Evolutionary conservation across 2,113 vertebrate species (phyloP).

Genomic region (Pelecanoides urinatrix): DNA sequence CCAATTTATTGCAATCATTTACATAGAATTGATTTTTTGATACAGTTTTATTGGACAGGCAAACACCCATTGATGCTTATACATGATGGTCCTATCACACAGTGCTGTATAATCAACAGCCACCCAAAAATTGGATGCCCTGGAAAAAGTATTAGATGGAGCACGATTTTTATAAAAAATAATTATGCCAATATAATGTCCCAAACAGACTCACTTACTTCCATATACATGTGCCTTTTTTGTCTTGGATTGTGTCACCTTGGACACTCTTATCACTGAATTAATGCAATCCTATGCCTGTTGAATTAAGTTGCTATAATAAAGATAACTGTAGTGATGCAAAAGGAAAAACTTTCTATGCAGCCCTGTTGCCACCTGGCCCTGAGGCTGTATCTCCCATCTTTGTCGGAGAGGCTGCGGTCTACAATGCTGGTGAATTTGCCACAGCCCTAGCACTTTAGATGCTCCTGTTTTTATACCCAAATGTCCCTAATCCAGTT

Average conservation of each 20-base stretch:
- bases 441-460: not conserved
- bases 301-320: not conserved
- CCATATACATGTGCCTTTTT: not conserved
- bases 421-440: not conserved
- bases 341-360: not conserved
- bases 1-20: not conserved
- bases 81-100: not conserved
- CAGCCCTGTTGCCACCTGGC: not conserved
- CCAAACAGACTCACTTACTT: not conserved
- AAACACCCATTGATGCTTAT: not conserved
- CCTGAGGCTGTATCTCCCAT: not conserved
- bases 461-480: not conserved
- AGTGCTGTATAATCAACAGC: not conserved
- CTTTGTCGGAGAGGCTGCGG: not conserved
- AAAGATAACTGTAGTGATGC: not conserved
- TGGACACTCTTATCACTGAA: not conserved
- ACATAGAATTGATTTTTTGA: not conserved
- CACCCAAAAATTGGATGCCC: not conserved
- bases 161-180: not conserved
- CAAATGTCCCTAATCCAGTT: not conserved
- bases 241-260: not conserved
- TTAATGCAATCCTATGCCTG: not conserved
- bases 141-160: not conserved
- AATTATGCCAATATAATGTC: not conserved
- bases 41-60: not conserved